A percentile compares a stretch with the other conserved stretches of the same genome.
phyloP scores from a whole-genome alignment of 23 tunicate species.

The Diplosoma virens region DNA sequence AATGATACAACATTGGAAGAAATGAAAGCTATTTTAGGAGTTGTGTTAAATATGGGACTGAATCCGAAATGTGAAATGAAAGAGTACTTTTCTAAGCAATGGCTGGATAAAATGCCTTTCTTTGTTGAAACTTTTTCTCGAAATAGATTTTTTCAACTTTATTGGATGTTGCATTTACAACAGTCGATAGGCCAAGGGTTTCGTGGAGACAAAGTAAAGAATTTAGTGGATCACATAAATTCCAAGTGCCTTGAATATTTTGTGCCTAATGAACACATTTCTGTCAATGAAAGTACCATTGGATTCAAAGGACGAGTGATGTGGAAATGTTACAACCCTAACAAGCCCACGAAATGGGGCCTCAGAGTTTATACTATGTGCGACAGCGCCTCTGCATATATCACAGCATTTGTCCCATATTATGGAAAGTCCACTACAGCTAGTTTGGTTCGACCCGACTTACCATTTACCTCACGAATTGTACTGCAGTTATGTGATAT shows the following conservation, averaged over 20 bases:
- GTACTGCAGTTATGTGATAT: slow-evolving; percentile 3
- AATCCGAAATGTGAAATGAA: slow-evolving; percentile 18
- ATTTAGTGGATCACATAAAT: slow-evolving; percentile 25
- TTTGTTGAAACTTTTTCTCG: slow-evolving; percentile 32
- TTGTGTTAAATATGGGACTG: slow-evolving; percentile 33
- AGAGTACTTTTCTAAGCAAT: slow-evolving; percentile 14
- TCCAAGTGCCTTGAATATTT: slow-evolving; percentile 5
- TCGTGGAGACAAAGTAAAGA: slow-evolving; percentile 23
- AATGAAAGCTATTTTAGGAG: slow-evolving; percentile 25
- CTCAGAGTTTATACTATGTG: slow-evolving; percentile 16
- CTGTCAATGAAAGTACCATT: slow-evolving; percentile 23
- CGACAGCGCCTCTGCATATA: slow-evolving; percentile 19
- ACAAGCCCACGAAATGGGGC: slow-evolving; percentile 23
- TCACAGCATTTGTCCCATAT: slow-evolving; percentile 12
- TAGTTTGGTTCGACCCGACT: slow-evolving; percentile 16
- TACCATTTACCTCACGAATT: slow-evolving; percentile 13
- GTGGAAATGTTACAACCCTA: slow-evolving; percentile 32
- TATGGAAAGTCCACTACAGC: slow-evolving; percentile 18
- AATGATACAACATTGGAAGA: slow-evolving; percentile 30
- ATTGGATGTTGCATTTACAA: slow-evolving; percentile 24
- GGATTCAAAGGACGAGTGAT: slow-evolving; percentile 29
- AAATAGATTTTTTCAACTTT: slow-evolving; percentile 11
- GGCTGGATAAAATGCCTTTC: slow-evolving; percentile 28
- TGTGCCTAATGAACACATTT: slow-evolving; percentile 29
- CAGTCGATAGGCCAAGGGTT: slow-evolving; percentile 18